Conservation (phyloP, 2,888 invertebrate genomes). For the Eumerus sabulonum region DNA sequence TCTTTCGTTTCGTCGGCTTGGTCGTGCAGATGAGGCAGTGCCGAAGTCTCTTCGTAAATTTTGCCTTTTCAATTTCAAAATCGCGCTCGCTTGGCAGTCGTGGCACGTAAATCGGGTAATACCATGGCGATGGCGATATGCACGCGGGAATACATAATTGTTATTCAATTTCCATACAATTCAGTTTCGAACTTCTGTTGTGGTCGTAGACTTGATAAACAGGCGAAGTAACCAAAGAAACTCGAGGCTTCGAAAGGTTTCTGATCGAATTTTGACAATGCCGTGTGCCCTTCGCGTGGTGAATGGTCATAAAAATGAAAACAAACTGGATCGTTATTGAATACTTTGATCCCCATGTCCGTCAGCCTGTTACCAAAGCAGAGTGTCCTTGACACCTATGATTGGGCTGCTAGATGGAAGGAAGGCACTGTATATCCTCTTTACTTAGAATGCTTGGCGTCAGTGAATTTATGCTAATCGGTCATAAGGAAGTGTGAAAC, state of each 20-base stretch:
- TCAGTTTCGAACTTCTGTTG: constrained; percentile 47
- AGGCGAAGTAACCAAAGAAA: constrained; percentile 18
- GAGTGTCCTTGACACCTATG: not conserved
- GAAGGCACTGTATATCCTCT: constrained; percentile 6
- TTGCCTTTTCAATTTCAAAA: constrained; percentile 66
- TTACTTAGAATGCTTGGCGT: constrained; percentile 3
- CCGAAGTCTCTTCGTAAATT: constrained; percentile 48
- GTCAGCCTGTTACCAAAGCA: constrained; percentile 21
- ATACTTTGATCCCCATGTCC: constrained; percentile 31
- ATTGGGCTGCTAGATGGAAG: constrained; percentile 1
- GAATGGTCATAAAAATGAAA: constrained; percentile 5
- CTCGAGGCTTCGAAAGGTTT: constrained; percentile 39
- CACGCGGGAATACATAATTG: constrained; percentile 62
- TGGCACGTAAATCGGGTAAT: constrained; percentile 74
- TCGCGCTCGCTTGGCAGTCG: constrained; percentile 69
- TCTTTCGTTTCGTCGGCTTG: constrained; percentile 25
- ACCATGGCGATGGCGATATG: constrained; percentile 66
- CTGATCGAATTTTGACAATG: constrained; percentile 42
- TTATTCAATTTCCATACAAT: constrained; percentile 70
- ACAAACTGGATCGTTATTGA: constrained; percentile 25
- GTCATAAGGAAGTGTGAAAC: constrained; percentile 37
- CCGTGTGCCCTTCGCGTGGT: constrained; percentile 41
- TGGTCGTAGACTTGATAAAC: constrained; percentile 9
- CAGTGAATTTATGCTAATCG: constrained; percentile 28
- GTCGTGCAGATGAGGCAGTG: constrained; percentile 41